These are phyloP conservation scores for Portunus trituberculatus DNA, from an alignment of 1,140 invertebrate genomes.

Conservation along the genomic window DNA sequence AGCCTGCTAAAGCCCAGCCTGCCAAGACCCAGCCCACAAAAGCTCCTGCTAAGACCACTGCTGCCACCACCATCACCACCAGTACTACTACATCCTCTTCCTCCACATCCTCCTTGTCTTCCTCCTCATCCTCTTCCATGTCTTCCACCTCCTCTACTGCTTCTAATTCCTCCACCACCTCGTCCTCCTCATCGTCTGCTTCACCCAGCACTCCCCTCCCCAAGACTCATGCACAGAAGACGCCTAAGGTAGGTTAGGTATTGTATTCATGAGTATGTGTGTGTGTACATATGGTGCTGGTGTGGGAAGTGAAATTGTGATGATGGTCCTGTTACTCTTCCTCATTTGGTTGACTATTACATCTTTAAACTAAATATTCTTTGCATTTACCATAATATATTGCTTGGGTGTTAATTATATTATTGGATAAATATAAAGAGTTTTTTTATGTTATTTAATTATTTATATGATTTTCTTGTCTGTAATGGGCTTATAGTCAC, in stretches of 20 bases:
- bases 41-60: conserved; percentile 56
- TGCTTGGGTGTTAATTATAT: too few relatives aligned
- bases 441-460: too few relatives aligned
- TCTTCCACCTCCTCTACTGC: neutral
- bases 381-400: too few relatives aligned
- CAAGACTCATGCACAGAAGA: conserved; percentile 24
- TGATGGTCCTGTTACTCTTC: too few relatives aligned
- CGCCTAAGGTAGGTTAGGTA: conserved; percentile 36
- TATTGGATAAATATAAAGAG: too few relatives aligned
- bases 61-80: conserved; percentile 79
- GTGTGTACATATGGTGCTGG: too few relatives aligned
- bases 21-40: neutral
- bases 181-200: neutral
- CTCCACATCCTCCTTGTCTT: neutral
- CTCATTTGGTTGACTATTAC: too few relatives aligned
- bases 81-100: conserved; percentile 75
- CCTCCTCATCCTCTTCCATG: neutral
- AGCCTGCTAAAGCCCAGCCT: neutral
- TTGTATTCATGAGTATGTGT: too few relatives aligned
- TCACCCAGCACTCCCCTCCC: conserved; percentile 40
- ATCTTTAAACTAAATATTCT: too few relatives aligned
- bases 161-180: neutral
- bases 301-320: too few relatives aligned
- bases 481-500: too few relatives aligned
- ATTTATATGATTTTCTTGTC: too few relatives aligned